Evolutionary conservation across 92 coral and sea anemone genomes (phyloP).

Genomic region (Phenganax stokvisi): DNA sequence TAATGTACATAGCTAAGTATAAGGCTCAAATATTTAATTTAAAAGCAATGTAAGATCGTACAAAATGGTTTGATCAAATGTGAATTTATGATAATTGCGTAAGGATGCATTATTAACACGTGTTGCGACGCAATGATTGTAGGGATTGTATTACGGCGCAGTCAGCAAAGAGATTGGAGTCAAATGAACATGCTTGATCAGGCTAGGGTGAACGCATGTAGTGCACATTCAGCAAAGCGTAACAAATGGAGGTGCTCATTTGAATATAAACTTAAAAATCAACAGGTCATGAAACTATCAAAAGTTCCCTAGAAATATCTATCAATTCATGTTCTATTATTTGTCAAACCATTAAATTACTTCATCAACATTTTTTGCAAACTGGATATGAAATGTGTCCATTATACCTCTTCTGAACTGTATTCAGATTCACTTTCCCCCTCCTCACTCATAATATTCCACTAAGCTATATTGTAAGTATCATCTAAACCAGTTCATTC

Average conservation of each 20-base stretch:
- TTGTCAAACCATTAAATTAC: neutral
- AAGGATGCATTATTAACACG: no score
- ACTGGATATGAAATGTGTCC: neutral
- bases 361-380: neutral
- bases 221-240: neutral
- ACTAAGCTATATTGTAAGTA: neutral
- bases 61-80: neutral
- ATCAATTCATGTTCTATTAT: neutral
- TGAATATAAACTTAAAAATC: neutral
- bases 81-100: neutral
- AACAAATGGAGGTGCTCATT: neutral
- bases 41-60: constrained; percentile 15
- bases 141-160: neutral
- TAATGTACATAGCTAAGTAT: neutral
- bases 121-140: no score
- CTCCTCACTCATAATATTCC: neutral
- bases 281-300: constrained; percentile 1
- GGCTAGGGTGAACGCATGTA: neutral
- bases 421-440: constrained; percentile 19
- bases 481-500: neutral
- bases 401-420: constrained; percentile 26
- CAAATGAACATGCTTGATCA: neutral
- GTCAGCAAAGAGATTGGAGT: neutral
- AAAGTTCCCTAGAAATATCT: neutral
- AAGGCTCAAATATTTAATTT: neutral